phyloP scores from a whole-genome alignment of 2,113 vertebrate species.

The Montifringilla adamsi region DNA sequence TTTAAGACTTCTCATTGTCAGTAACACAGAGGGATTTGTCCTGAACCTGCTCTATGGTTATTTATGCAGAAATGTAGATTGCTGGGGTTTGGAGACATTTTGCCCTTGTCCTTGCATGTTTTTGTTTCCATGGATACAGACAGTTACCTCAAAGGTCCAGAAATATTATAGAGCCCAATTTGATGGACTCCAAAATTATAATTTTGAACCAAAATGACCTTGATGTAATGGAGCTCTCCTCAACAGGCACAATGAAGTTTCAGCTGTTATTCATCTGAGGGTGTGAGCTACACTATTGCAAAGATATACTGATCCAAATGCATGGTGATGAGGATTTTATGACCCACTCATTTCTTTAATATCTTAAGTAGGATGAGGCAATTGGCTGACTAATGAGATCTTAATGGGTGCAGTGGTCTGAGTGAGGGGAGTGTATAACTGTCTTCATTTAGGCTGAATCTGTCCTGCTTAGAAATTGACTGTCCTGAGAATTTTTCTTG shows the following conservation, averaged over 20 bases:
- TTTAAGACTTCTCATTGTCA: not conserved
- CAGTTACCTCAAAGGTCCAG: not conserved
- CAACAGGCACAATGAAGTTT: not conserved
- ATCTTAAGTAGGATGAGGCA: slow-evolving; percentile 44
- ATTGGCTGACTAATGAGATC: slow-evolving; percentile 52
- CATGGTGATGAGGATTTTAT: slow-evolving; percentile 55
- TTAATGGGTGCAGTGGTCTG: slow-evolving; percentile 43
- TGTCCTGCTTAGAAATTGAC: slow-evolving; percentile 2
- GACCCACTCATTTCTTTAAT: slow-evolving; percentile 48
- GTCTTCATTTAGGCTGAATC: slow-evolving; percentile 17
- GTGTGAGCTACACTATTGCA: not conserved
- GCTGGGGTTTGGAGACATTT: not conserved
- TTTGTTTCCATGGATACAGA: not conserved
- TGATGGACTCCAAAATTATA: not conserved
- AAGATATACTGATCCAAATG: slow-evolving; percentile 34
- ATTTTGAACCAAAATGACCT: not conserved
- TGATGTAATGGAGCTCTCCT: not conserved
- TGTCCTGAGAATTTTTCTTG: not conserved
- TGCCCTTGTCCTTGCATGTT: not conserved
- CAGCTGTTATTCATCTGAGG: not conserved
- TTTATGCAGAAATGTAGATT: not conserved
- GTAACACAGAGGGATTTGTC: not conserved
- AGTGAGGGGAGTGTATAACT: slow-evolving; percentile 10
- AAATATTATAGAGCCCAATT: not conserved
- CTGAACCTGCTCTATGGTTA: not conserved